These are phyloP conservation scores for Cavia porcellus DNA, from an alignment of 2,113 vertebrate genomes.

Conservation along the genomic window DNA sequence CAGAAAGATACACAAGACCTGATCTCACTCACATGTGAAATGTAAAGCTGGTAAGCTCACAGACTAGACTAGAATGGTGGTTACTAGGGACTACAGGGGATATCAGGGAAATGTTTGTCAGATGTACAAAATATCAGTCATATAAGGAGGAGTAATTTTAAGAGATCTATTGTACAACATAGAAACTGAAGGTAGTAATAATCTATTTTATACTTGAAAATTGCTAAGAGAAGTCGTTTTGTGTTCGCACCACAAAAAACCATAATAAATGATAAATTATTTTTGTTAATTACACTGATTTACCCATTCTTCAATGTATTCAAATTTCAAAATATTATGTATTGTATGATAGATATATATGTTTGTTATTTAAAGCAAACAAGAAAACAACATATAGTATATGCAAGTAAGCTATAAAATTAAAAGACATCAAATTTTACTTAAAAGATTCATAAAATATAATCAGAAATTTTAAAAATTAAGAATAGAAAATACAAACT, in stretches of 20 bases:
- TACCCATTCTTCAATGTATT: background rate
- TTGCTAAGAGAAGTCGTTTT: background rate
- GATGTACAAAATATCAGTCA: background rate
- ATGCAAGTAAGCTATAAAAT: background rate
- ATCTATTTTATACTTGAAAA: background rate
- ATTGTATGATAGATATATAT: background rate
- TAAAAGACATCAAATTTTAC: background rate
- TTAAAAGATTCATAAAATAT: background rate
- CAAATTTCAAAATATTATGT: background rate
- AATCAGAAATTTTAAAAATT: slow-evolving; percentile 40
- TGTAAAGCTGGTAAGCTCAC: background rate
- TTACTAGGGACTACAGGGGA: background rate
- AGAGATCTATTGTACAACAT: background rate
- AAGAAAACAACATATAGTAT: background rate
- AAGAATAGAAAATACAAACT: slow-evolving; percentile 7
- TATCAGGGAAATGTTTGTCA: background rate
- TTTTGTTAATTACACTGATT: background rate
- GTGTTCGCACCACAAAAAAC: background rate
- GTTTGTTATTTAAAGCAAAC: slow-evolving; percentile 35
- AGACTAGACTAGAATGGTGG: background rate
- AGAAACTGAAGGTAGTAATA: background rate
- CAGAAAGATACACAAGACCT: background rate
- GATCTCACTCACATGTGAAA: background rate
- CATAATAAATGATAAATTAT: background rate
- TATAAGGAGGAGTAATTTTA: background rate